These are phyloP conservation scores for Nycticorax nycticorax DNA, from an alignment of 2,113 vertebrate species.

Conservation along the genomic window DNA sequence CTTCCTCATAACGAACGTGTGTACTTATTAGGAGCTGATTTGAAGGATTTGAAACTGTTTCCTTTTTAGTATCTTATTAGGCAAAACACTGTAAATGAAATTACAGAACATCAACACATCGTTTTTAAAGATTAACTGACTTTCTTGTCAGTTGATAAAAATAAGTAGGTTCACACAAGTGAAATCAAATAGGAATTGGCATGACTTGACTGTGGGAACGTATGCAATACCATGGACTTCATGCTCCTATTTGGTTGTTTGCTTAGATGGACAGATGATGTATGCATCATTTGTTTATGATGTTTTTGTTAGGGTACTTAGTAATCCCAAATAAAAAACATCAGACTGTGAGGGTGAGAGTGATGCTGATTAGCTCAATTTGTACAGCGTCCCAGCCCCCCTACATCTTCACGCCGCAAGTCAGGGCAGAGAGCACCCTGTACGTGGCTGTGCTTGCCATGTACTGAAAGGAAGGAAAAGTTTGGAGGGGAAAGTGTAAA, in stretches of 20 bases:
- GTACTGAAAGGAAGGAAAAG: background rate
- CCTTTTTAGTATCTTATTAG: background rate
- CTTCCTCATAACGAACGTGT: background rate
- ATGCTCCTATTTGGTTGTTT: background rate
- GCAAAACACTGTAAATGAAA: constrained; percentile 16
- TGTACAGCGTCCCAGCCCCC: background rate
- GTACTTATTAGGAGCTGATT: constrained; percentile 52
- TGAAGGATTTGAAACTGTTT: background rate
- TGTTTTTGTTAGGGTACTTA: background rate
- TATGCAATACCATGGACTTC: background rate
- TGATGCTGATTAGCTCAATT: background rate
- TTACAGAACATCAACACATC: background rate
- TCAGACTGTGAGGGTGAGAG: background rate
- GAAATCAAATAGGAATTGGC: background rate
- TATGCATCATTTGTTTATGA: background rate
- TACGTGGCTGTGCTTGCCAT: rapidly evolving
- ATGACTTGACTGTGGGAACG: background rate
- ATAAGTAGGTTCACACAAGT: background rate
- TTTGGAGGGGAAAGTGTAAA: background rate
- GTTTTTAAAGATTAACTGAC: background rate
- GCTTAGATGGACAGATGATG: background rate
- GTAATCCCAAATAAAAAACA: background rate
- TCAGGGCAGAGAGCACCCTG: background rate
- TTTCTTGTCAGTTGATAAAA: background rate
- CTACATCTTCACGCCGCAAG: rapidly evolving